Conservation (phyloP, 2,113 vertebrate species). For the Meriones unguiculatus region DNA sequence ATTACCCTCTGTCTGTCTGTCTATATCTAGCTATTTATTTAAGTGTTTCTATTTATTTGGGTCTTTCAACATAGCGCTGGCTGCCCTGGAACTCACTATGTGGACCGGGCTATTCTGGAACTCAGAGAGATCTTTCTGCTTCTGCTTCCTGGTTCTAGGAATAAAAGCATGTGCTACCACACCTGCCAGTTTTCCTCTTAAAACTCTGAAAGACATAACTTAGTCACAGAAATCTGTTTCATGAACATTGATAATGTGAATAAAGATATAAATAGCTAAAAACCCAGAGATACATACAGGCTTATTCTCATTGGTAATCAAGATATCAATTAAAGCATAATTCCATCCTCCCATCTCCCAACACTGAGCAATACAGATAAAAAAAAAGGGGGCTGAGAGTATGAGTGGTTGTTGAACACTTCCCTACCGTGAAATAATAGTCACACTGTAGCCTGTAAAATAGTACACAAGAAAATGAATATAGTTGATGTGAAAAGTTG, state of each 20-base stretch:
- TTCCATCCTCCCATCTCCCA: not conserved
- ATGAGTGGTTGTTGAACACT: not conserved
- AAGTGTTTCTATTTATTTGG: not conserved
- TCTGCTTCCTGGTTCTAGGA: not conserved
- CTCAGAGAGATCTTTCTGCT: not conserved
- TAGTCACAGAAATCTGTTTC: not conserved
- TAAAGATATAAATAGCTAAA: not conserved
- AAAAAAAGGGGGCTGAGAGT: not conserved
- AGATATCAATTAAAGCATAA: not conserved
- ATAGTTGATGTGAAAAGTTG: not conserved
- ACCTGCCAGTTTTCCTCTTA: not conserved
- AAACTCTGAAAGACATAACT: not conserved
- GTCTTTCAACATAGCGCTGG: not conserved
- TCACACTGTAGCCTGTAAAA: not conserved
- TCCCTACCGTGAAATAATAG: not conserved
- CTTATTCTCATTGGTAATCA: constrained; percentile 51
- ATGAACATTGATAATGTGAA: constrained; percentile 9
- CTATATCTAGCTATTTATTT: not conserved
- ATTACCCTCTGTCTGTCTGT: not conserved
- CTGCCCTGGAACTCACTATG: not conserved
- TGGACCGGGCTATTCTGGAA: not conserved
- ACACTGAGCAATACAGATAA: not conserved
- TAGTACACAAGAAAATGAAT: not conserved
- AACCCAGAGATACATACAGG: not conserved
- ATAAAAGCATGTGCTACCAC: not conserved